These are phyloP conservation scores for Bombus superbus DNA, from an alignment of 1,140 invertebrate species.

Conservation along the genomic window DNA sequence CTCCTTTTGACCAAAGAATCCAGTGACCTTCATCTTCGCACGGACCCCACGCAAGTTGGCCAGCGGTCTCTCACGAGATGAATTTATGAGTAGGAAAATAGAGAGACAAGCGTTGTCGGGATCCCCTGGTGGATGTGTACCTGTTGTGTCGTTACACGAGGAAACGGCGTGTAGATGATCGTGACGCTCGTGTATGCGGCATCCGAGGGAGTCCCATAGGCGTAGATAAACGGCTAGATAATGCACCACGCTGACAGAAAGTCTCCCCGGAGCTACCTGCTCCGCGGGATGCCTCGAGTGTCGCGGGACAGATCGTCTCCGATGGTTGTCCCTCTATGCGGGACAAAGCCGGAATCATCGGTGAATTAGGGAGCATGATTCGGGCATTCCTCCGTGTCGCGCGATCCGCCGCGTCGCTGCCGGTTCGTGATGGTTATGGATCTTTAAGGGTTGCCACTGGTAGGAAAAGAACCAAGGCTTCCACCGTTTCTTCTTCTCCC, in stretches of 20 bases:
- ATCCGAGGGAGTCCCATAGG: slow-evolving; percentile 52
- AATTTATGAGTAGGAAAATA: slow-evolving; percentile 73
- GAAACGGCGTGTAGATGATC: slow-evolving; percentile 46
- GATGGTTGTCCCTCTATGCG: slow-evolving; percentile 45
- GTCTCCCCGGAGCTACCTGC: slow-evolving; percentile 73
- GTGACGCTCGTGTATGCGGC: slow-evolving; percentile 33
- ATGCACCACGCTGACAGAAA: slow-evolving; percentile 72
- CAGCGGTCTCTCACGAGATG: slow-evolving; percentile 73
- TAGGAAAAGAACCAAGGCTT: too few relatives aligned
- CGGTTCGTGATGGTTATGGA: slow-evolving; percentile 1
- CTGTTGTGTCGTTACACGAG: slow-evolving; percentile 64
- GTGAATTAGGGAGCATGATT: slow-evolving; percentile 80
- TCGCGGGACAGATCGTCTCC: slow-evolving; percentile 50
- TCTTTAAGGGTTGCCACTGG: not conserved
- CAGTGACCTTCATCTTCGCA: slow-evolving; percentile 73
- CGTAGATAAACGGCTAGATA: slow-evolving; percentile 67
- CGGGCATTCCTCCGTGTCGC: slow-evolving; percentile 71
- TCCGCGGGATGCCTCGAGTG: slow-evolving; percentile 71
- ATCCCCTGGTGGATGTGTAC: slow-evolving; percentile 39
- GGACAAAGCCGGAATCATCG: slow-evolving; percentile 61
- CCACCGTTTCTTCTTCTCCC: not conserved
- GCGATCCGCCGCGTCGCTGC: slow-evolving; percentile 33
- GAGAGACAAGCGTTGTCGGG: slow-evolving; percentile 28
- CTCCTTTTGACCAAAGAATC: slow-evolving; percentile 52
- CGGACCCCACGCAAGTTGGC: slow-evolving; percentile 77